Base-by-base conservation (phyloP, 2,888 invertebrate genomes). In the Agrotis clavis region DNA sequence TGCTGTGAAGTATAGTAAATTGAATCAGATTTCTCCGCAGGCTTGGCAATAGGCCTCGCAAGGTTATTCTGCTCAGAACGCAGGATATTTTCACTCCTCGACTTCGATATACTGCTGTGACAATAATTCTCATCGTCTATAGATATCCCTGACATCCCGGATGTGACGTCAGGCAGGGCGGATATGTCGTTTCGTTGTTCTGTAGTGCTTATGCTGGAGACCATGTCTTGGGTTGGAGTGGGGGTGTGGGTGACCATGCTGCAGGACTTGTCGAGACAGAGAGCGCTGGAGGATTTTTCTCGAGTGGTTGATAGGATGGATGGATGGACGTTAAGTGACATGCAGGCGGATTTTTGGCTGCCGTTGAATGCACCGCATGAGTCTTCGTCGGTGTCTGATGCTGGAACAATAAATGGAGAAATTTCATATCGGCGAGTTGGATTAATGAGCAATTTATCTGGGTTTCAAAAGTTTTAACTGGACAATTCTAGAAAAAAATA, bases 161-260 rank as follows among this genome's bases (percentile, higher is more conserved):
- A 96, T 0, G 94, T 95, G 60, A 96, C 87, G 79, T 96, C 96
- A 0, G 96, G 96, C 2, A 96, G 81, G 0, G 95, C 94, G 9
- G 96, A 96, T 35, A 89, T 85, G 83, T 96, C 96, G 86, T 96
- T 95, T 30, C 95, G 89, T 79, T 96, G 96, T 81, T 96, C 96
- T 0, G 96, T 96, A 0, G 95, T 96, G 80, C 96, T 96, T 41
- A 96, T 93, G 69, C 96, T 96, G 2, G 96, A 96, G 35, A 96
- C 96, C 96, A 96, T 96, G 88, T 96, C 96, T 76, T 96, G 96
- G 0, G 96, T 96, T 5, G 96, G 96, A 0, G 96, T 96, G 1
- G 96, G 96, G 0, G 96, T 96, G 86, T 96, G 96, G 35, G 96
- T 96, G 87, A 95, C 91, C 79, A 95, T 85, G 75, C 95, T 94